Conservation (phyloP, 2,888 invertebrate genomes). For the Meteorus cinctellus region DNA sequence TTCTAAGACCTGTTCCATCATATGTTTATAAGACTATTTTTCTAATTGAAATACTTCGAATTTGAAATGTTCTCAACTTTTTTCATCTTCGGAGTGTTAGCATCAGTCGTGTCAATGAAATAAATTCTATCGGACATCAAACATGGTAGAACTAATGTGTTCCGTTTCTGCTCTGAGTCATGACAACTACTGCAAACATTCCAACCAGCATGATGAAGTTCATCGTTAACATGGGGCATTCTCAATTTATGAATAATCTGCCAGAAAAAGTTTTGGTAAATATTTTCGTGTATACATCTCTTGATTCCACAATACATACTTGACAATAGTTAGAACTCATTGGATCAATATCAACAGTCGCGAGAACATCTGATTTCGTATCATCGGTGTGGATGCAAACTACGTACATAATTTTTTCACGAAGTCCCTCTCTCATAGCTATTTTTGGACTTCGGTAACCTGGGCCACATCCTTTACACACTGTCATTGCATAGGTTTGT, state of each 20-base stretch:
- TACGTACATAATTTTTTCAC: conserved; percentile 92
- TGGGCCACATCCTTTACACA: conserved; percentile 75
- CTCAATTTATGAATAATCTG: conserved; percentile 91
- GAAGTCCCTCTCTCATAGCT: conserved; percentile 87
- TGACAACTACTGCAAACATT: conserved; percentile 97
- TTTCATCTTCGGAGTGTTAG: conserved; percentile 82
- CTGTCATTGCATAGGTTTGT: conserved; percentile 35
- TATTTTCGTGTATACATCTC: background rate
- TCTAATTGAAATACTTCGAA: background rate
- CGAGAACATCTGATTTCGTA: conserved; percentile 88
- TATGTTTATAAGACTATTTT: conserved; percentile 4
- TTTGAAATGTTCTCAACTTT: conserved; percentile 76
- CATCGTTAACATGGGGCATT: conserved; percentile 86
- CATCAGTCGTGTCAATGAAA: conserved; percentile 84
- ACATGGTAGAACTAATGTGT: conserved; percentile 88
- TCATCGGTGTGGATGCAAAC: conserved; percentile 87
- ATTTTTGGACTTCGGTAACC: conserved; percentile 87
- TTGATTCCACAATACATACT: conserved; percentile 74
- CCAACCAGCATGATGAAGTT: conserved; percentile 97
- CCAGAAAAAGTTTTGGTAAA: conserved; percentile 10
- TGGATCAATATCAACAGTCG: conserved; percentile 94
- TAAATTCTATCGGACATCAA: conserved; percentile 89
- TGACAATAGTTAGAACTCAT: conserved; percentile 87
- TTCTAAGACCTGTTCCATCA: conserved; percentile 81
- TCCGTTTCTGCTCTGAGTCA: conserved; percentile 76